A percentile compares a stretch with the other conserved stretches of the same genome.
These are phyloP conservation scores for Sialis fuliginosa DNA, from an alignment of 2,888 invertebrate genomes.

Conservation along the genomic window DNA sequence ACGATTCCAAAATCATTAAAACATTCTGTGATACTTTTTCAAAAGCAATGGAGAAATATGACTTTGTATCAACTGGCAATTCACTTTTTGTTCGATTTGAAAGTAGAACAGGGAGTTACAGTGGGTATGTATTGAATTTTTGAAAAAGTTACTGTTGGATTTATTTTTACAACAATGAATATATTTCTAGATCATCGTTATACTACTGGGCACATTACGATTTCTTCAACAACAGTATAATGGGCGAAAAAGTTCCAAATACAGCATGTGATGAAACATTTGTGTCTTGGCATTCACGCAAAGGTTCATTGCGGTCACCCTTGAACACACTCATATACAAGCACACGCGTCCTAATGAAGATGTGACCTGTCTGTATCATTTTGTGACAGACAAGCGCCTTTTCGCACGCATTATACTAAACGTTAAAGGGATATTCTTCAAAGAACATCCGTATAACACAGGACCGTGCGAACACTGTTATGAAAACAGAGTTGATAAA, in stretches of 20 bases:
- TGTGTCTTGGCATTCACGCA: constrained; percentile 63
- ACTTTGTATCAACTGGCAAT: constrained; percentile 77
- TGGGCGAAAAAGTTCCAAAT: constrained; percentile 63
- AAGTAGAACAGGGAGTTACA: constrained; percentile 82
- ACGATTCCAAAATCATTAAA: constrained; percentile 79
- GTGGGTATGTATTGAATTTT: constrained; percentile 37
- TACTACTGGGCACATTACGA: constrained; percentile 92
- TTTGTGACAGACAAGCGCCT: constrained; percentile 70
- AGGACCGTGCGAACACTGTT: constrained; percentile 68
- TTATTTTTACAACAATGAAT: not conserved
- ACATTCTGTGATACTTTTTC: constrained; percentile 91
- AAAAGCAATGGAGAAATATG: constrained; percentile 82
- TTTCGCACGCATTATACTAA: constrained; percentile 65
- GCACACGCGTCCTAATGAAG: constrained; percentile 47
- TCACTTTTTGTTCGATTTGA: constrained; percentile 77
- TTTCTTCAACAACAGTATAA: constrained; percentile 79
- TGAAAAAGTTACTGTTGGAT: not conserved
- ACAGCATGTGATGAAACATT: constrained; percentile 79
- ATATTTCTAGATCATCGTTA: constrained; percentile 53
- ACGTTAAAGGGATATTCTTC: constrained; percentile 60
- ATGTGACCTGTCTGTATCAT: constrained; percentile 65
- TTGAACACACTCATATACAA: constrained; percentile 79
- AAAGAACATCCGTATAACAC: constrained; percentile 66
- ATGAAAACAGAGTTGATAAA: constrained; percentile 73
- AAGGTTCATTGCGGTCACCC: constrained; percentile 63